Percentiles rank a stretch among this genome's conserved stretches.
Conservation (phyloP, 2,113 vertebrate genomes). For the Antechinus flavipes region DNA sequence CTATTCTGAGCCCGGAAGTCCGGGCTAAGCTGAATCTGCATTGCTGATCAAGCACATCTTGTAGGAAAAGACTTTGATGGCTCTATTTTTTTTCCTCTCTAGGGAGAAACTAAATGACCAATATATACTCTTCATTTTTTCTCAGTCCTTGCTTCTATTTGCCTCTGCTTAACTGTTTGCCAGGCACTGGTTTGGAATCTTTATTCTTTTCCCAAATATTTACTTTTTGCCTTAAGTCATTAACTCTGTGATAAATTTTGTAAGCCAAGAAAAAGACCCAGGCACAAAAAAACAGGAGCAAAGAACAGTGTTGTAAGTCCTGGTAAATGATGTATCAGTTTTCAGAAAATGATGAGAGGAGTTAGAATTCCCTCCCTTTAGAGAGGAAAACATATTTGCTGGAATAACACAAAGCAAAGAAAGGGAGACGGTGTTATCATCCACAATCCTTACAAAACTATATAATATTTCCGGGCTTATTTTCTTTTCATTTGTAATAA, state of each 20-base stretch:
- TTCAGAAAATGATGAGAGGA: neutral
- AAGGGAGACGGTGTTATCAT: neutral
- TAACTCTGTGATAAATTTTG: neutral
- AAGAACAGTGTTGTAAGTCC: too few species aligned
- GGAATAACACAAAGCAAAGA: neutral
- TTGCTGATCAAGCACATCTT: neutral
- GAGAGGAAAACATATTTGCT: neutral
- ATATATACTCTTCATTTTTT: neutral
- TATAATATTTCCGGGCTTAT: neutral
- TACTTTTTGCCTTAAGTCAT: neutral
- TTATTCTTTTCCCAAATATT: neutral
- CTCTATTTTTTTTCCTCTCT: neutral
- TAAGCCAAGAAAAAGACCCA: neutral
- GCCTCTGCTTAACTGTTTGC: neutral
- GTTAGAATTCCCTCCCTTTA: neutral
- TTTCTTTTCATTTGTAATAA: neutral
- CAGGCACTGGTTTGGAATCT: neutral
- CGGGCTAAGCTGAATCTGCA: neutral
- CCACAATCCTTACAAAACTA: neutral
- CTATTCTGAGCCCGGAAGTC: neutral
- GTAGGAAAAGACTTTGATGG: neutral
- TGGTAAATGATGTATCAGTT: neutral
- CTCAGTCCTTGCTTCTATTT: neutral
- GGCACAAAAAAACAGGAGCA: too few species aligned
- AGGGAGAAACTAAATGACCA: neutral